These are phyloP conservation scores for Parnassius mnemosyne DNA, from an alignment of 2,888 invertebrate species.

Conservation along the genomic window DNA sequence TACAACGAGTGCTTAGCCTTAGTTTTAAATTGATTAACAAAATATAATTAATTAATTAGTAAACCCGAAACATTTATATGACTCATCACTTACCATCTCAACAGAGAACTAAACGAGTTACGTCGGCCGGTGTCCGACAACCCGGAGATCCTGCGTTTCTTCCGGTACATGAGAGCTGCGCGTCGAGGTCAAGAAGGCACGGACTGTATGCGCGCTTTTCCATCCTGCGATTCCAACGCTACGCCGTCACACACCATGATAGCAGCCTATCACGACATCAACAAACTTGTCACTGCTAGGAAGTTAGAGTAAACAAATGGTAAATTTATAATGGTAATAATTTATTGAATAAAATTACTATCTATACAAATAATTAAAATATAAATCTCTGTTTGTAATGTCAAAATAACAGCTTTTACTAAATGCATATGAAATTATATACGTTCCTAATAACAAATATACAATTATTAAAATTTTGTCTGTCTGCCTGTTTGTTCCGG, in stretches of 20 bases:
- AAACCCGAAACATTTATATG: no score
- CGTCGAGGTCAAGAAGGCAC: constrained; percentile 90
- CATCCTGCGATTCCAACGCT: constrained; percentile 82
- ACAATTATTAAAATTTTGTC: no score
- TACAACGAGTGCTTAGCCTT: no score
- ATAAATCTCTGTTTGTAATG: no score
- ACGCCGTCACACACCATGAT: constrained; percentile 90
- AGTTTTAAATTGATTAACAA: no score
- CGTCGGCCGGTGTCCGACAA: constrained; percentile 92
- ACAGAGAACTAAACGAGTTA: constrained; percentile 91
- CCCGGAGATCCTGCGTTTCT: constrained; percentile 92
- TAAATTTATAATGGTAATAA: not conserved
- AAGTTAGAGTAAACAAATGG: constrained; percentile 66
- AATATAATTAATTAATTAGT: no score
- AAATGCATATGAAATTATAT: no score
- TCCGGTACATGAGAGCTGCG: constrained; percentile 94
- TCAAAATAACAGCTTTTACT: no score
- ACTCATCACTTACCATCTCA: not conserved
- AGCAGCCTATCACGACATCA: constrained; percentile 92
- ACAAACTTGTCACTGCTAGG: constrained; percentile 91
- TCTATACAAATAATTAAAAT: no score
- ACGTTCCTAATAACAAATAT: no score
- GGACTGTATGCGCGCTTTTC: constrained; percentile 85
- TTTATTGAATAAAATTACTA: no score
- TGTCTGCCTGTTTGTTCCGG: no score